phyloP scores from a whole-genome alignment of 2,888 invertebrate genomes.

The Brachypterus glaber region DNA sequence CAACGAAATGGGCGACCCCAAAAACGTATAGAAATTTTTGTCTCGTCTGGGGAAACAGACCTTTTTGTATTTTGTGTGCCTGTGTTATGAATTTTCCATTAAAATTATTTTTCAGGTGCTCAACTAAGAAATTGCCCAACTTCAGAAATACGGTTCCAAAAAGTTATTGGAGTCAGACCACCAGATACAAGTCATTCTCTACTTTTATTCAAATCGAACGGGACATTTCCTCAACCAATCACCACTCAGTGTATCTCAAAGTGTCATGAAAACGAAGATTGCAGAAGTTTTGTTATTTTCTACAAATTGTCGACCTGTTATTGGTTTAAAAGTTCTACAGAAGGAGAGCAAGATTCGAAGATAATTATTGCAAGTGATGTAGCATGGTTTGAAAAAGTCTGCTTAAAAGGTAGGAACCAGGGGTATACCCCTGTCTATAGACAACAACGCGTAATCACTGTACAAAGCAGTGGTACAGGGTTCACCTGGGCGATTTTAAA shows the following conservation, averaged over 20 bases:
- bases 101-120: constrained; percentile 29
- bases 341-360: constrained; percentile 29
- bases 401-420: constrained; percentile 44
- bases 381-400: constrained; percentile 58
- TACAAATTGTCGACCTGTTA: constrained; percentile 36
- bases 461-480: too few relatives aligned
- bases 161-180: constrained; percentile 36
- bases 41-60: too few relatives aligned
- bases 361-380: constrained; percentile 46
- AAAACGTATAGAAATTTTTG: too few relatives aligned
- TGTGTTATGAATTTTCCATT: too few relatives aligned
- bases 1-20: too few relatives aligned
- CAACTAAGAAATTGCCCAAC: constrained; percentile 30
- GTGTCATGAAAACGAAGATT: constrained; percentile 31
- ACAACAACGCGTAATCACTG: too few relatives aligned
- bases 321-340: constrained; percentile 28
- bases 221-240: too few relatives aligned
- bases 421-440: too few relatives aligned
- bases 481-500: too few relatives aligned
- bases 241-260: constrained; percentile 35
- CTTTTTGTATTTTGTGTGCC: too few relatives aligned
- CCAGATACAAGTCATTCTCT: constrained; percentile 21
- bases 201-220: constrained; percentile 25
- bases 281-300: constrained; percentile 36
- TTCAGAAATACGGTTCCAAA: constrained; percentile 34